Conservation (phyloP, 2,113 vertebrate genomes). For the Dipodomys spectabilis region DNA sequence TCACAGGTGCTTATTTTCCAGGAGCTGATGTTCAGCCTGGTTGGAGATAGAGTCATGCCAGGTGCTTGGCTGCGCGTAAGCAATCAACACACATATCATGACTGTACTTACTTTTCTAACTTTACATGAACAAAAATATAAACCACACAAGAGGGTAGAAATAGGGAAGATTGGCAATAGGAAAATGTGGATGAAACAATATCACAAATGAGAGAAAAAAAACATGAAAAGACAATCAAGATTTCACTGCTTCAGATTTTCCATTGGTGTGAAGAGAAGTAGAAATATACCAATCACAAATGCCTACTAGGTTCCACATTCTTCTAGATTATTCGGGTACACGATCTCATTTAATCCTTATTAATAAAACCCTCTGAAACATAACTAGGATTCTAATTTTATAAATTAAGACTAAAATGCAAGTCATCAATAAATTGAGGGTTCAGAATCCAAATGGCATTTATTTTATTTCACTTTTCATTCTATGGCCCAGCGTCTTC, state of each 20-base stretch:
- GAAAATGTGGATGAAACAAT: not conserved
- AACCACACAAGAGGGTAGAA: not conserved
- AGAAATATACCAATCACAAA: constrained; percentile 20
- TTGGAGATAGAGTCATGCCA: not conserved
- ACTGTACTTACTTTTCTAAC: not conserved
- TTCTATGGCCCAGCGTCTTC: not conserved
- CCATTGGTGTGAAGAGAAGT: not conserved
- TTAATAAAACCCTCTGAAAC: not conserved
- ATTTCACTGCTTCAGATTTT: not conserved
- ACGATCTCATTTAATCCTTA: not conserved
- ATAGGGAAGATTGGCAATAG: not conserved
- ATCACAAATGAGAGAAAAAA: not conserved
- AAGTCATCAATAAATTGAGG: constrained; percentile 22
- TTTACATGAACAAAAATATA: not conserved
- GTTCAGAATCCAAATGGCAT: not conserved
- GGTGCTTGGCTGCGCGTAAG: not conserved
- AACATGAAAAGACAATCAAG: not conserved
- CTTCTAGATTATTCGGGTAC: not conserved
- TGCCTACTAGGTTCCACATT: not conserved
- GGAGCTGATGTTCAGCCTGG: not conserved
- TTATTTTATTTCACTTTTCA: not conserved
- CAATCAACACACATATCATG: not conserved
- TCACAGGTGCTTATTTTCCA: not conserved
- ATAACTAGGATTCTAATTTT: constrained; percentile 23
- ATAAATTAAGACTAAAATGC: constrained; percentile 50